Evolutionary conservation across 2,888 invertebrate genomes (phyloP), one percentile per base, ranked within the genome.

Genomic region (Diadegma fenestrale): DNA sequence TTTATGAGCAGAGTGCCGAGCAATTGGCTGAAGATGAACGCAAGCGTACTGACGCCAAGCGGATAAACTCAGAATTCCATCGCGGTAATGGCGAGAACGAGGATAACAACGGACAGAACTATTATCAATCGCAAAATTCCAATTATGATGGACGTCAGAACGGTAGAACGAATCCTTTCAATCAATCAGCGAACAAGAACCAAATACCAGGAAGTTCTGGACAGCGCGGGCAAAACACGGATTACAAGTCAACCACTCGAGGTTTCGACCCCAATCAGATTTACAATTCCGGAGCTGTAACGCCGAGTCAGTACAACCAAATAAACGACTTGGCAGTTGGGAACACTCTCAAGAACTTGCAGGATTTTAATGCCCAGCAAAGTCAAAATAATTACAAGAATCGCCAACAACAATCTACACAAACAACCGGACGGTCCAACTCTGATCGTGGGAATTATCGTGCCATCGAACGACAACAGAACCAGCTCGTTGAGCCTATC

Each of bases 1-100:
- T 96, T 75, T 98, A 98, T 94, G 97, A 97, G 88, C 97, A 97
- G 93, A 97, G 97, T 90, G 96, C 97, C 1, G 97, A 98, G 91
- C 96, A 97, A 87, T 95, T 97, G 88, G 95, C 96, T 69, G 95
- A 96, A 90, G 96, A 97, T 87, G 96, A 96, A 89, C 93, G 94
- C 76, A 95, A 95, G 88, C 94, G 95, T 19, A 90, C 93, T 0
- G 94, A 94, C 54, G 91, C 92, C 10, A 93, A 94, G 69, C 93
- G 92, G 77, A 91, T 93, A 87, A 92, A 91, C n/a, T 92, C 93
- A 0, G 92, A 93, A 41, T 94, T 92, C 37, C 93, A 93, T 76
- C 91, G 93, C 45, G 78, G 87, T 2, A 85, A 90, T 19, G 89
- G 81, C 22, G 91, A 91, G 33, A 87, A 88, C 2, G 85, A 88